Evolutionary conservation across 2,797 vertebrate genomes (phyloP), one percentile per base, ranked within the genome.

Genomic region (Bradypus variegatus): DNA sequence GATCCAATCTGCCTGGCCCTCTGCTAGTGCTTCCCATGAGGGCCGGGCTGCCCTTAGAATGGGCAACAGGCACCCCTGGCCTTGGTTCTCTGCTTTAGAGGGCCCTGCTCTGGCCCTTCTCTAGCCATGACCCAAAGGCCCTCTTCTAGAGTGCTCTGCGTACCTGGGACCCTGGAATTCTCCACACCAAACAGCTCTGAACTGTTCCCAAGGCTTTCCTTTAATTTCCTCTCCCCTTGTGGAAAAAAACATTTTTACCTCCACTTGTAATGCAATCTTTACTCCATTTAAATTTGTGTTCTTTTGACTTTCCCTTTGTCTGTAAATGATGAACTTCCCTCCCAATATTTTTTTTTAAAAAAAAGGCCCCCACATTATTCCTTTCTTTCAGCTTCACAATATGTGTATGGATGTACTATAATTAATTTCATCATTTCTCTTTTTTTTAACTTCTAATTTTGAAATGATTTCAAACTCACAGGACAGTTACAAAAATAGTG

Each of bases 271-370:
- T 77, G 41, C 41, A 91, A 45, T 62, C 33, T 19, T 93, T 48
- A 77, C 87, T 91, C 14, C 69, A 77, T 72, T 88, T 80, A 76
- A 58, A 94, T 84, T 27, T 84, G 36, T 81, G 41, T 81, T 85
- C 76, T 38, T 79, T 87, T 72, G 53, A 27, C 50, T 90, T 85
- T 70, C 76, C 48, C 60, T 88, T 67, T 79, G 48, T 19, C 29
- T 64, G 27, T 60, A 83, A 53, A 86, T 70, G 45, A 86, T 58
- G 83, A 90, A 73, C 41, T 90, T 65, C 69, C 10, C n/a, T 38
- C 38, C 25, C 41, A 48, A 76, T 75, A 79, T 36, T 69, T 81
- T 19, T 48, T 83, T 50, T 38, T 76, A 55, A 79, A 94, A 89
- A 89, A 45, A 81, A 90, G 82, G 16, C 31, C 80, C 33, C 88